Percentiles rank a stretch among this genome's conserved stretches.
Evolutionary conservation across 2,797 vertebrate genomes (phyloP).

Genomic region (Chaenodraco wilsoni): DNA sequence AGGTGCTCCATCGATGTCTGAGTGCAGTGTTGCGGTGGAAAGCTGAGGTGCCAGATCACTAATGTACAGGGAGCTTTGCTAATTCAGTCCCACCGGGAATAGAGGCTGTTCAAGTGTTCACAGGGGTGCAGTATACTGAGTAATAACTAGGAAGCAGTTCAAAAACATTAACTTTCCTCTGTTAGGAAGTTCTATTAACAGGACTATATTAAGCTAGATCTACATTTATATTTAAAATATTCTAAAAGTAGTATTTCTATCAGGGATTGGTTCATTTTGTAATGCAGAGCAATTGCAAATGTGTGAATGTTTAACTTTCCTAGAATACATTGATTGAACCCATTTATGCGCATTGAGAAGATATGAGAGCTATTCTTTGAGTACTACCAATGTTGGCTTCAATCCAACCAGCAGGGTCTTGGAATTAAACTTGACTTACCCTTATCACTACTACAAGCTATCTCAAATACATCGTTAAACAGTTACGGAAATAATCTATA

Average conservation of each 20-base stretch:
- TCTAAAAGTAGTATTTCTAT: not conserved
- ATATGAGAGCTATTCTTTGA: not conserved
- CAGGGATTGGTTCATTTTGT: not conserved
- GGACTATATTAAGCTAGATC: not conserved
- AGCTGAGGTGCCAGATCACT: constrained; percentile 11
- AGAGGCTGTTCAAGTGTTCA: constrained; percentile 9
- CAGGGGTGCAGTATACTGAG: not conserved
- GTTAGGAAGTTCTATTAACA: constrained; percentile 16
- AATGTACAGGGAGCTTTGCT: constrained; percentile 18
- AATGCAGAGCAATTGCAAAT: not conserved
- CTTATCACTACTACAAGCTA: too few relatives aligned
- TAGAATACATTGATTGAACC: not conserved
- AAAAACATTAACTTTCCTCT: constrained; percentile 9
- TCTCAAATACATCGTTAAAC: too few relatives aligned
- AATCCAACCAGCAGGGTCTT: not conserved
- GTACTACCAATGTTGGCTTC: not conserved
- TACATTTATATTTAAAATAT: not conserved
- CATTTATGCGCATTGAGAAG: not conserved
- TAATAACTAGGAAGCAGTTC: not conserved
- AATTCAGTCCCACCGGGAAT: constrained; percentile 18
- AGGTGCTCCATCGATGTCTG: not conserved
- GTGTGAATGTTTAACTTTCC: not conserved
- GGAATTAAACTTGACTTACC: too few relatives aligned
- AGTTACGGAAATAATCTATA: too few relatives aligned
- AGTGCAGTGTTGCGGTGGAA: constrained; percentile 7